Evolutionary conservation across 2,797 vertebrate genomes (phyloP).

Genomic region (Eidolon dupreanum): DNA sequence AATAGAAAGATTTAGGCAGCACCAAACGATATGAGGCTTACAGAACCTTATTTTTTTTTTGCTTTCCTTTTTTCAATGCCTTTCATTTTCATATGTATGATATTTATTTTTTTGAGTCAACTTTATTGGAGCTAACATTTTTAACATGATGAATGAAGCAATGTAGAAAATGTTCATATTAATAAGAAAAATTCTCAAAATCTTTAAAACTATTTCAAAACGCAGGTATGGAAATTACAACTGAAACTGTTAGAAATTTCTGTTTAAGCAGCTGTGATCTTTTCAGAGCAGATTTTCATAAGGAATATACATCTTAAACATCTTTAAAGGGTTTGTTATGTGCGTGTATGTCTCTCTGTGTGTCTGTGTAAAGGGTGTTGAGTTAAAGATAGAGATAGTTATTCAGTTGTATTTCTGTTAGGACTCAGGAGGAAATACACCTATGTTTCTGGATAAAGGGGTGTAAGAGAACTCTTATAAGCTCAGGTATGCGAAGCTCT

Average conservation of each 20-base stretch:
- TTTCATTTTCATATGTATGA: slow-evolving; percentile 53
- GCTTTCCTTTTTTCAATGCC: not conserved
- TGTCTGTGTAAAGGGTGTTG: not conserved
- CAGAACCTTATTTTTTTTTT: slow-evolving; percentile 56
- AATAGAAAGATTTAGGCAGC: not conserved
- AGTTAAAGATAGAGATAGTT: not conserved
- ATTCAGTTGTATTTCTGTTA: not conserved
- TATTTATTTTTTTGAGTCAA: slow-evolving; percentile 53
- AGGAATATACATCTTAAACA: not conserved
- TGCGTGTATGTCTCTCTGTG: not conserved
- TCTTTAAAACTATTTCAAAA: not conserved
- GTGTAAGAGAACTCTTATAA: not conserved
- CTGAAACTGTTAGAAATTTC: not conserved
- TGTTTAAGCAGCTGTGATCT: not conserved
- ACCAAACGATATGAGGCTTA: slow-evolving; percentile 32
- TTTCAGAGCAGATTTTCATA: not conserved
- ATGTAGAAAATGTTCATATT: not conserved
- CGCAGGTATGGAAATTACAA: not conserved
- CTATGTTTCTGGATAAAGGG: not conserved
- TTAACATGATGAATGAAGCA: not conserved
- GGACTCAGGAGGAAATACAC: not conserved
- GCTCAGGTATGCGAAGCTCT: not conserved
- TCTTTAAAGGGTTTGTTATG: not conserved
- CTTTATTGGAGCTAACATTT: slow-evolving; percentile 62
- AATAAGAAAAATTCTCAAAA: not conserved